Percentiles rank a stretch among this genome's conserved stretches.
These are phyloP conservation scores for Philantomba maxwellii DNA, from an alignment of 2,113 vertebrate genomes.

Conservation along the genomic window DNA sequence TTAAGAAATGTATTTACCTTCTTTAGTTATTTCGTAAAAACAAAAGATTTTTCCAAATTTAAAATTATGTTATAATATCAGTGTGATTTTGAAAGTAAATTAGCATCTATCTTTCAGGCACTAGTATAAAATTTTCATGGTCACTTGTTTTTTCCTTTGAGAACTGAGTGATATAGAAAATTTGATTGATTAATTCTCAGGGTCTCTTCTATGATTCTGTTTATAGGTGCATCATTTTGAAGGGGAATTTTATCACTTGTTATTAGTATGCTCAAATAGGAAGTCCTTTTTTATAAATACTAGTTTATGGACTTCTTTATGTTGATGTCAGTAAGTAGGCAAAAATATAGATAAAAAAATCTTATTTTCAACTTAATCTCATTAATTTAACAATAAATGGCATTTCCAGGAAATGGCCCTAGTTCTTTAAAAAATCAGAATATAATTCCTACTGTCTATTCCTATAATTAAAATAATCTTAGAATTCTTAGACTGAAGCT, in stretches of 20 bases:
- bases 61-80: background rate
- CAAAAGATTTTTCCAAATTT: background rate
- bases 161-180: background rate
- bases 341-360: background rate
- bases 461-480: conserved; percentile 12
- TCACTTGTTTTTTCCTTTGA: background rate
- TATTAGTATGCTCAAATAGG: background rate
- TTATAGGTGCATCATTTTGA: background rate
- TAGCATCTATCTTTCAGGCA: background rate
- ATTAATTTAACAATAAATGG: conserved; percentile 6
- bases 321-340: background rate
- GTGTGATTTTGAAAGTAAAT: background rate
- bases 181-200: background rate
- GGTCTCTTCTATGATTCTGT: background rate
- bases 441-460: background rate
- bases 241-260: background rate
- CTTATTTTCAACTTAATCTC: background rate
- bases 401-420: background rate
- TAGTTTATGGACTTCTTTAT: background rate
- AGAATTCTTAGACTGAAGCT: conserved; percentile 28
- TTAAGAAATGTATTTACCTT: background rate
- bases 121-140: background rate
- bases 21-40: background rate
- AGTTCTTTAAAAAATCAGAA: conserved; percentile 2
- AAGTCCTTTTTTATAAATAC: background rate